Conservation (phyloP, 2,113 vertebrate genomes). For the Gambusia affinis region DNA sequence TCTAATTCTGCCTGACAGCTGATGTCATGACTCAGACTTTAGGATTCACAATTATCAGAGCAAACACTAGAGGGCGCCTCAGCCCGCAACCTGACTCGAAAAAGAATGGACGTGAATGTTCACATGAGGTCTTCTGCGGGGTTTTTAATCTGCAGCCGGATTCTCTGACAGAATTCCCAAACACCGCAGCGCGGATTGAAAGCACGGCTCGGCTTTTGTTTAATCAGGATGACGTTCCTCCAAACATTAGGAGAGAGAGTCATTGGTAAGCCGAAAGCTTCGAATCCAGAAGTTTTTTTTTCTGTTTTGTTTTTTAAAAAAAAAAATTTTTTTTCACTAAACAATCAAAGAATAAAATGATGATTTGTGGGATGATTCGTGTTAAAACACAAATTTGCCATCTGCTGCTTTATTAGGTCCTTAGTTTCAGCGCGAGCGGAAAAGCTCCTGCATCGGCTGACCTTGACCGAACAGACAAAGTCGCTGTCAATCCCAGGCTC, state of each 20-base stretch:
- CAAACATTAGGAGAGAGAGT: background rate
- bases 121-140: background rate
- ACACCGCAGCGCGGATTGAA: background rate
- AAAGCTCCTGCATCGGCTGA: conserved; percentile 19
- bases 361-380: background rate
- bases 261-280: background rate
- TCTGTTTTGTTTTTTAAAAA: no score
- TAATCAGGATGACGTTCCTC: background rate
- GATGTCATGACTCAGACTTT: conserved; percentile 32
- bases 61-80: conserved; percentile 42
- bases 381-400: background rate
- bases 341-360: background rate
- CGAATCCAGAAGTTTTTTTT: background rate
- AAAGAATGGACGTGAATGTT: background rate
- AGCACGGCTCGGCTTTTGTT: background rate
- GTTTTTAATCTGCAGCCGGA: conserved; percentile 12
- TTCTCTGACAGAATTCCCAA: background rate
- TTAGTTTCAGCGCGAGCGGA: background rate
- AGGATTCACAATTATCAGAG: background rate
- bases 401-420: background rate
- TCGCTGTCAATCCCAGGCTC: conserved; percentile 10
- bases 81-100: background rate
- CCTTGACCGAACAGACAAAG: conserved; percentile 27
- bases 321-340: background rate
- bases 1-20: conserved; percentile 39